Evolutionary conservation across 2,797 vertebrate genomes (phyloP), one percentile per base, ranked within the genome.

Genomic region (Halcyon smyrnensis): DNA sequence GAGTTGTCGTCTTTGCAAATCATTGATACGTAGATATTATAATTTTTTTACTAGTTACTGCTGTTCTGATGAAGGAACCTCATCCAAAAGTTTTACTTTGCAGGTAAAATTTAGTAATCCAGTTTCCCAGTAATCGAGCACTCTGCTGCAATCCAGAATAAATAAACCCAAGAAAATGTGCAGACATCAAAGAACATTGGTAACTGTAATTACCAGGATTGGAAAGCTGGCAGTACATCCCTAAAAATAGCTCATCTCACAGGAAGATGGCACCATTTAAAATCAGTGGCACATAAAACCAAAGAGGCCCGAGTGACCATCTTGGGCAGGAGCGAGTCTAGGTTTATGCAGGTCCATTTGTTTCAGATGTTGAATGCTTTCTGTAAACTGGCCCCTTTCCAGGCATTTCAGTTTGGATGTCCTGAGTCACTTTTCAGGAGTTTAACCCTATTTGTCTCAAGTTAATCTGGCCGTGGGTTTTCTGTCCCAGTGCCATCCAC

Each of bases 401-500:
- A 46, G 60, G 16, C 39, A 20, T 43, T 87, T 74, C 15, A 11
- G 14, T 71, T 65, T 70, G 32, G 27, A 15, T 53, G 4, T 82
- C 70, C 74, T 39, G 43, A 71, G 30, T 4, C 8, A 1, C 69
- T 71, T 84, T 53, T 36, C 39, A 41, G 50, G 59, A 56, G 23
- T 57, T 78, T 53, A 37, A 20, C 14, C 1, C 34, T 68, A 13
- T 70, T 68, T 64, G 30, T 65, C 46, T 64, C 28, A 25, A 65
- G 28, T 41, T 39, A 67, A 75, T 68, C 50, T n/a, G 20, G 13
- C n/a, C 0, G 0, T 10, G 10, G 37, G 15, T 7, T 60, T 68
- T 84, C 41, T 1, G 0, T 57, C n/a, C 64, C 0, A 1, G 23
- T 67, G 41, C 41, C 0, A 1, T 23, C 37, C 30, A 6, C 7